Evolutionary conservation across 2,113 vertebrate genomes (phyloP).

Genomic region (Hippocampus zosterae): DNA sequence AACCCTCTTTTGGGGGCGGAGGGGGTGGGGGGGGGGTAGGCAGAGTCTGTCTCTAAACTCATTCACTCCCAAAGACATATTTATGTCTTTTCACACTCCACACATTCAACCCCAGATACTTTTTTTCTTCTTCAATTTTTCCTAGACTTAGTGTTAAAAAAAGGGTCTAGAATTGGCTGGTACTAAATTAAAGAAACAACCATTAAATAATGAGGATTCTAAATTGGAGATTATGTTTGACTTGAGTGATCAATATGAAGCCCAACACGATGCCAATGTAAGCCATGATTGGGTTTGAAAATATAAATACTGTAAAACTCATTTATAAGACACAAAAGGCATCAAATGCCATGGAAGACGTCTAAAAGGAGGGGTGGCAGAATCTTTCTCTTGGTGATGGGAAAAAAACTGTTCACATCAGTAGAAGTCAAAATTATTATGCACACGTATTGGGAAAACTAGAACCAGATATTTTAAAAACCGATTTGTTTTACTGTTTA

Average conservation of each 20-base stretch:
- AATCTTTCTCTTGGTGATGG: too few relatives aligned
- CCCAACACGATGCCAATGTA: background rate
- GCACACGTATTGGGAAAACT: background rate
- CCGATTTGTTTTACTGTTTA: too few relatives aligned
- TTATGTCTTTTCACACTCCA: too few relatives aligned
- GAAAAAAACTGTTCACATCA: background rate
- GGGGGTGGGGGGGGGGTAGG: too few relatives aligned
- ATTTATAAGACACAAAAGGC: background rate
- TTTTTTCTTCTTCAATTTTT: too few relatives aligned
- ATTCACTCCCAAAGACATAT: too few relatives aligned
- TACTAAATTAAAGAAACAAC: background rate
- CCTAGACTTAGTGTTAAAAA: too few relatives aligned
- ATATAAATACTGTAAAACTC: too few relatives aligned
- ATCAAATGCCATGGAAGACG: background rate
- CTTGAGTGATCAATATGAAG: background rate
- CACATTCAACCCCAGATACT: too few relatives aligned
- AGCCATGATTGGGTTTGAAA: too few relatives aligned
- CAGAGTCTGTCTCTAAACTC: too few relatives aligned
- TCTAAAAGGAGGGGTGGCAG: background rate
- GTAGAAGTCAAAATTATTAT: background rate
- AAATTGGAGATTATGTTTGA: background rate
- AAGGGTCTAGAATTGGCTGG: too few relatives aligned
- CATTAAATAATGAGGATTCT: background rate
- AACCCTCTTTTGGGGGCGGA: background rate
- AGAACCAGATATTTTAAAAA: background rate